phyloP scores from a whole-genome alignment of 92 coral and sea anemone genomes.

The Heliopora coerulea region DNA sequence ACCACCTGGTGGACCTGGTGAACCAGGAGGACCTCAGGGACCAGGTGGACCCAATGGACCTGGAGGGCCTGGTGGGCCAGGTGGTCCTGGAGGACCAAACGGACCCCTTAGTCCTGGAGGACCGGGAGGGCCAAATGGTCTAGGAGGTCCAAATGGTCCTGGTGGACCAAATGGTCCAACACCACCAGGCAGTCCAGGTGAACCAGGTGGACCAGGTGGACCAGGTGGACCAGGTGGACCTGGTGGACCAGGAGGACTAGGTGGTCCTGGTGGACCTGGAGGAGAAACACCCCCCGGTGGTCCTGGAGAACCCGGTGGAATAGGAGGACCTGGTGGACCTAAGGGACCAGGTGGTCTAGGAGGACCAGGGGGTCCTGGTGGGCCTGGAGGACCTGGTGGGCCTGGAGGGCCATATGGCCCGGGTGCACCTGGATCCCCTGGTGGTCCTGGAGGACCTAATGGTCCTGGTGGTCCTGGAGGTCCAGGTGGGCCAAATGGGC shows the following conservation, averaged over 20 bases:
- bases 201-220: conserved; percentile 74
- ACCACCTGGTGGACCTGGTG: conserved; percentile 62
- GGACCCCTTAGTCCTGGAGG: conserved; percentile 68
- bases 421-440: conserved; percentile 16
- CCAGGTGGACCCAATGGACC: conserved; percentile 51
- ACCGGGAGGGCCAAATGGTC: conserved; percentile 71
- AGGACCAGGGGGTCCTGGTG: conserved; percentile 67
- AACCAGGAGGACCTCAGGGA: conserved; percentile 79
- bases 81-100: conserved; percentile 55
- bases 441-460: conserved; percentile 11
- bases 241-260: conserved; percentile 75
- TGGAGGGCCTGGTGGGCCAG: conserved; percentile 39
- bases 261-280: conserved; percentile 68
- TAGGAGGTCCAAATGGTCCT: conserved; percentile 55
- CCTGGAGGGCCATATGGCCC: conserved; percentile 70
- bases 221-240: conserved; percentile 80
- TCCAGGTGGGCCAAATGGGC: conserved; percentile 57
- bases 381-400: conserved; percentile 67
- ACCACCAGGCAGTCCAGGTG: conserved; percentile 60
- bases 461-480: conserved; percentile 56
- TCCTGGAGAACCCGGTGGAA: conserved; percentile 28
- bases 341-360: conserved; percentile 60
- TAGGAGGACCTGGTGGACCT: conserved; percentile 81
- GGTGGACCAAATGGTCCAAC: conserved; percentile 55
- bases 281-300: conserved; percentile 66